Percentiles rank a stretch among this genome's conserved stretches.
These are phyloP conservation scores for Melipona bicolor DNA, from an alignment of 2,888 invertebrate species.

Conservation along the genomic window DNA sequence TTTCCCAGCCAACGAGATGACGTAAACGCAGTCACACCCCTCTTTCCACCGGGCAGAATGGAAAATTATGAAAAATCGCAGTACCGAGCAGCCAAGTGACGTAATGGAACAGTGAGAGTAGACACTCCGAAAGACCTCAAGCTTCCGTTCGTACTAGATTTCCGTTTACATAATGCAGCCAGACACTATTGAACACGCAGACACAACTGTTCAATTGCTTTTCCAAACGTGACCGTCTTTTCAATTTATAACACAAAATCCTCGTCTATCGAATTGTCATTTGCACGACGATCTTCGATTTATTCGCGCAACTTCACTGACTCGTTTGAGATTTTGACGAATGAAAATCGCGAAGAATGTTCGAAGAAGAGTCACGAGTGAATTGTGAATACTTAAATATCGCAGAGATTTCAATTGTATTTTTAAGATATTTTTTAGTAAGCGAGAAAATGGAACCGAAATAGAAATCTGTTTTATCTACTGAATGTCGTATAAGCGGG, in stretches of 20 bases:
- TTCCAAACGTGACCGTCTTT: neutral
- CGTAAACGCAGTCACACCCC: neutral
- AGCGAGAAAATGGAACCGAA: no score
- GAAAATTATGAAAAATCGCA: conserved; percentile 37
- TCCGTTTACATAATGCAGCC: conserved; percentile 64
- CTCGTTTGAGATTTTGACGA: neutral
- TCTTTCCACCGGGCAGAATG: conserved; percentile 6
- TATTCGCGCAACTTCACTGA: no score
- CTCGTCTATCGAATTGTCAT: neutral
- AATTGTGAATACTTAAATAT: no score
- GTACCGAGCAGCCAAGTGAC: conserved; percentile 38
- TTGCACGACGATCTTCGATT: neutral
- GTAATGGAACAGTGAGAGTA: conserved; percentile 66
- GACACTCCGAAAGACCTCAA: conserved; percentile 65
- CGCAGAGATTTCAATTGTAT: no score
- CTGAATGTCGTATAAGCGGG: no score
- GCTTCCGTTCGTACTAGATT: conserved; percentile 65
- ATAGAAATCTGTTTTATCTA: no score
- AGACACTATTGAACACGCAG: conserved; percentile 36
- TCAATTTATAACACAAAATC: neutral
- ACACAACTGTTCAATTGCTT: conserved; percentile 40
- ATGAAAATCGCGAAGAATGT: neutral
- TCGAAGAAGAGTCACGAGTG: neutral
- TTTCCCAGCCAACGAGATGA: neutral
- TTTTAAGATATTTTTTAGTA: no score